Conservation (phyloP, 2,113 vertebrate genomes). For the Origma solitaria region DNA sequence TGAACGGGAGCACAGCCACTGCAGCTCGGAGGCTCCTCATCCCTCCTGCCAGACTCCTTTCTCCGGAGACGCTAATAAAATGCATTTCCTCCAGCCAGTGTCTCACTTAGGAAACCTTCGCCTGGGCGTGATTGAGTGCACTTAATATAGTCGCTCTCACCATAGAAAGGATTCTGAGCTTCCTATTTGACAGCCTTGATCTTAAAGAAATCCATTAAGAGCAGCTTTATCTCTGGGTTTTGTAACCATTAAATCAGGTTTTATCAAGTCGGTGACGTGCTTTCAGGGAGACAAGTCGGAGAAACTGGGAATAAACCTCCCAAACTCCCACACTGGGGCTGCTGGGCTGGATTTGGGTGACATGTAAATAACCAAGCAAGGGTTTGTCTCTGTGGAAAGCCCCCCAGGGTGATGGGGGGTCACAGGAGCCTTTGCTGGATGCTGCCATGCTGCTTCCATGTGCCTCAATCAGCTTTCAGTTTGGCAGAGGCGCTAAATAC, state of each 20-base stretch:
- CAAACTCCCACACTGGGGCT: rapidly evolving
- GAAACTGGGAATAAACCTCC: neutral
- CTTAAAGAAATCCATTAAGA: slow-evolving; percentile 28
- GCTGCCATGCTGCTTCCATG: neutral
- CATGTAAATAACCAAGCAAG: neutral
- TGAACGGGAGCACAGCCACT: neutral
- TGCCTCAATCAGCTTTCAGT: neutral
- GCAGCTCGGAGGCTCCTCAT: neutral
- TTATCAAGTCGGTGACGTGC: neutral
- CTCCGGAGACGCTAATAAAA: neutral
- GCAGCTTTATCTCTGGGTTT: neutral
- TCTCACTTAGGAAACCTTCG: neutral
- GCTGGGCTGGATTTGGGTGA: neutral
- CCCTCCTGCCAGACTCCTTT: neutral
- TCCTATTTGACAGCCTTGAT: slow-evolving; percentile 19
- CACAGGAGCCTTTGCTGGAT: neutral
- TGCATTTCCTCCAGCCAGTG: neutral
- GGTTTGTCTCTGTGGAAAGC: neutral
- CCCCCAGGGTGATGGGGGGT: neutral
- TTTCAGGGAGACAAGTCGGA: neutral
- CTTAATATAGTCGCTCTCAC: neutral
- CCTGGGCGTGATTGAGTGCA: slow-evolving; percentile 7
- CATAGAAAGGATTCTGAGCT: neutral
- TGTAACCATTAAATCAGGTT: neutral
- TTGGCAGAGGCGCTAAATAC: neutral